Evolutionary conservation across 2,113 vertebrate species (phyloP), one percentile per base, ranked within the genome.

Genomic region (Ctenomys sociabilis): DNA sequence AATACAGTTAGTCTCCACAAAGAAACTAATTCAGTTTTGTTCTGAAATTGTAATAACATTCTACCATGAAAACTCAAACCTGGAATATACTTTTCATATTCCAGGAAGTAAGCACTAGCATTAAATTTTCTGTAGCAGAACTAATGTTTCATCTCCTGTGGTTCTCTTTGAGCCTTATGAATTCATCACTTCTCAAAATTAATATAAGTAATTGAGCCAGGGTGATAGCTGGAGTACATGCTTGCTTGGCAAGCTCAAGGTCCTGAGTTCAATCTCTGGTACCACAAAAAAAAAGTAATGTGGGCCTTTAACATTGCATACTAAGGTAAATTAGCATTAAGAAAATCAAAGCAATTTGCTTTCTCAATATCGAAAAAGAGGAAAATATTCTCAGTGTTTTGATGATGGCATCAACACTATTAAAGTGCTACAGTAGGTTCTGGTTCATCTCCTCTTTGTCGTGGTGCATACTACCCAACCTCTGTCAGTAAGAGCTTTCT

Each of bases 101-200:
- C 59, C 43, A 92, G 73, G 32, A 92, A 97, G 43, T 85, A 90
- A 87, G 26, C 22, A 59, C 10, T 85, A 57, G 70, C 78, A 75
- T 80, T 85, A 91, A 94, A n/a, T 54, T 96, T 94, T 91, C 87
- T 40, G 26, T 97, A 64, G 88, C 45, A 87, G 26, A 84, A 87
- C 24, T 85, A 96, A 88, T 70, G 21, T 95, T 95, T 86, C 88
- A 64, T 81, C 22, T 88, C 84, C 57, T 37, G 14, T 81, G 64
- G 21, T 28, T 49, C 30, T 86, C 54, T 94, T 52, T 91, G 59
- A 88, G 52, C 43, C 64, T 96, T 83, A 82, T 49, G n/a, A 81
- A 97, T 52, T 82, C 90, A 94, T 90, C 81, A 84, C 81, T 93
- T 49, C 59, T 85, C 52, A 88, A 83, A 93, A 86, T 95, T 88